Base-by-base conservation (phyloP, 30 jellyfish, hydroid and myxozoan genomes). In the Cassiopea xamachana region DNA sequence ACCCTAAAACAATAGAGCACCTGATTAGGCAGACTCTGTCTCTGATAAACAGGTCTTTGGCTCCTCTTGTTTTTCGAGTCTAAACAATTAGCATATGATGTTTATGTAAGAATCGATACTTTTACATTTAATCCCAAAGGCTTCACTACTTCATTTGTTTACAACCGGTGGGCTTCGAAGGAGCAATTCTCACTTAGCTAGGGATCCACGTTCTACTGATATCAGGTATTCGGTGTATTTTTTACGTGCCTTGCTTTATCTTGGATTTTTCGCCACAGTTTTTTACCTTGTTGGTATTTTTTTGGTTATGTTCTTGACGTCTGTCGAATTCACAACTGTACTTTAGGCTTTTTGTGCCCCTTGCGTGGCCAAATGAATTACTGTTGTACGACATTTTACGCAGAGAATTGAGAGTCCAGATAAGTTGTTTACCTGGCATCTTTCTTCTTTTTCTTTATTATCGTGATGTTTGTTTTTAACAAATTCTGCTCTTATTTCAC, bases 21-120 rank as follows among this genome's bases (percentile, higher is more conserved):
- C 90, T 82, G 90, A 82, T 43, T 27, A 10, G 70, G 73, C 87
- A 78, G 77, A 78, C 87, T 48, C 73, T 49, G 76, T 78, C 87
- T 60, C 87, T 75, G 72, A 15, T 18, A 82, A 70, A 82, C 90
- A 82, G 79, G 73, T 82, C 90, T 64, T 71, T 58, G 82, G 73
- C 13, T 50, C 90, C 10, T 69, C 73, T 82, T 82, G n/a, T 82
- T 70, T 48, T 67, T 71, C 73, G 68, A 64, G 48, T 39, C 81
- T 68, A 82, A 82, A 82, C 90, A 82, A 82, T 69, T 82, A 82
- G 82, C 55, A 69, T 45, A 45, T 47, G 6, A 19, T 78, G 87
- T 78, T 78, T 78, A 78, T 78, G 16, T 69, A 16, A 78, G 51
- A 78, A 78, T 58, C 12, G 87, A 78, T 78, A 78, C 76, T 48